These are phyloP conservation scores for Apostichopus parvimensis DNA, from an alignment of 35 echinoderm and acorn worm species.

Conservation along the genomic window DNA sequence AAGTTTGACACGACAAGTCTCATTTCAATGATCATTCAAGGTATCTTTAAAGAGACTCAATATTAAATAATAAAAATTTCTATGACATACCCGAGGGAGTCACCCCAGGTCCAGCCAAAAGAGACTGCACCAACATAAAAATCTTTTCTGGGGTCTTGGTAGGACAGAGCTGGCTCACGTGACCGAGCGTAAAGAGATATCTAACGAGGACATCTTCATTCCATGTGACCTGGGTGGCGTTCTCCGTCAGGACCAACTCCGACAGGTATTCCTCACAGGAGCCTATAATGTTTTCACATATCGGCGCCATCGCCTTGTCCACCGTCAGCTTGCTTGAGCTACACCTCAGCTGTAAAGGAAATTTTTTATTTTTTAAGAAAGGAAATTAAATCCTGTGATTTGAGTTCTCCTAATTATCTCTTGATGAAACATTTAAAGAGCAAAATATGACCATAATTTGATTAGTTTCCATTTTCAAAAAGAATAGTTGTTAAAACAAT, in stretches of 20 bases:
- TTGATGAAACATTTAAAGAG: too few species aligned
- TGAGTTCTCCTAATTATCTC: too few species aligned
- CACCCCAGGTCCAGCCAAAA: constrained; percentile 70
- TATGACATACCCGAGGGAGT: constrained; percentile 46
- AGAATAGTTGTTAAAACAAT: too few species aligned
- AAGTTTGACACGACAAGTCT: too few species aligned
- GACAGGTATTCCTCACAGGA: constrained; percentile 80
- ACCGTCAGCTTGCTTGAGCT: background rate
- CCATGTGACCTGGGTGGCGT: constrained; percentile 48
- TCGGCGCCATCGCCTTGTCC: constrained; percentile 18
- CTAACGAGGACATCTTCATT: constrained; percentile 57
- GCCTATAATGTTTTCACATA: constrained; percentile 54
- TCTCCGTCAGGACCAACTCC: constrained; percentile 68
- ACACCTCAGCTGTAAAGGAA: constrained; percentile 13
- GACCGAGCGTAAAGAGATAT: constrained; percentile 77
- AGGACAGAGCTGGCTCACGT: constrained; percentile 75
- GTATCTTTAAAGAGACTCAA: too few species aligned
- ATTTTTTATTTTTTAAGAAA: too few species aligned
- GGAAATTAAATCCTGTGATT: too few species aligned
- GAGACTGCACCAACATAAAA: constrained; percentile 81
- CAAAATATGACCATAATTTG: too few species aligned
- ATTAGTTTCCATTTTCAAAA: too few species aligned
- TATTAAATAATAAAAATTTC: background rate
- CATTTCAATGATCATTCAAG: too few species aligned
- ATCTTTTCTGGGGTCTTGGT: constrained; percentile 57